Conservation (phyloP, 2,888 invertebrate species). For the Kuschelorhynchus macadamiae region DNA sequence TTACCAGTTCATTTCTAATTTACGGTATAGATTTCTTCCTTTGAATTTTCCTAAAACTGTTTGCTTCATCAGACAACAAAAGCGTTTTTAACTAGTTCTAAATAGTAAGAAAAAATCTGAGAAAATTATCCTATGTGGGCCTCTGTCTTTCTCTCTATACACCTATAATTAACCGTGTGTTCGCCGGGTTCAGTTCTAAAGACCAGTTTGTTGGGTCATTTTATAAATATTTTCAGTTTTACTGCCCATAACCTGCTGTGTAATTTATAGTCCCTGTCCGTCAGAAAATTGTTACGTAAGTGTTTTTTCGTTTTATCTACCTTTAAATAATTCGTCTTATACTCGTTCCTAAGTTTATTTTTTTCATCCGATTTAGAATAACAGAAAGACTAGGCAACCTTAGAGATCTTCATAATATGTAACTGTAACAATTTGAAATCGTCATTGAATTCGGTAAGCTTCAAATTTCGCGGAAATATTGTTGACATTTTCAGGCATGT, state of each 20-base stretch:
- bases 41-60: too few relatives aligned
- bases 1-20: too few relatives aligned
- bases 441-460: too few relatives aligned
- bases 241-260: slow-evolving; percentile 44
- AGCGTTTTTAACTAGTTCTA: not conserved
- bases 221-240: slow-evolving; percentile 40
- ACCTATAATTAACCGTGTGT: slow-evolving; percentile 28
- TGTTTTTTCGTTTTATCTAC: slow-evolving; percentile 19
- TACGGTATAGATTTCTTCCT: too few relatives aligned
- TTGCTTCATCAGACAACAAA: not conserved
- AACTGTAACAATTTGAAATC: too few relatives aligned
- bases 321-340: not conserved
- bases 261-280: slow-evolving; percentile 41
- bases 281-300: slow-evolving; percentile 40
- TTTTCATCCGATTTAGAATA: too few relatives aligned
- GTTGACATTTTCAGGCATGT: too few relatives aligned
- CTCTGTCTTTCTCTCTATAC: slow-evolving; percentile 2
- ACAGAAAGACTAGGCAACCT: too few relatives aligned
- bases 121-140: slow-evolving; percentile 23
- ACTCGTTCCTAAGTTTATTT: too few relatives aligned
- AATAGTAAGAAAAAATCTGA: not conserved
- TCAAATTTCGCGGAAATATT: too few relatives aligned
- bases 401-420: too few relatives aligned
- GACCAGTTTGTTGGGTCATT: slow-evolving; percentile 45
- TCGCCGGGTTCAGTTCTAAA: slow-evolving; percentile 19